These are phyloP conservation scores for Leptonema lineaticorne DNA, from an alignment of 1,140 invertebrate genomes.

Conservation along the genomic window DNA sequence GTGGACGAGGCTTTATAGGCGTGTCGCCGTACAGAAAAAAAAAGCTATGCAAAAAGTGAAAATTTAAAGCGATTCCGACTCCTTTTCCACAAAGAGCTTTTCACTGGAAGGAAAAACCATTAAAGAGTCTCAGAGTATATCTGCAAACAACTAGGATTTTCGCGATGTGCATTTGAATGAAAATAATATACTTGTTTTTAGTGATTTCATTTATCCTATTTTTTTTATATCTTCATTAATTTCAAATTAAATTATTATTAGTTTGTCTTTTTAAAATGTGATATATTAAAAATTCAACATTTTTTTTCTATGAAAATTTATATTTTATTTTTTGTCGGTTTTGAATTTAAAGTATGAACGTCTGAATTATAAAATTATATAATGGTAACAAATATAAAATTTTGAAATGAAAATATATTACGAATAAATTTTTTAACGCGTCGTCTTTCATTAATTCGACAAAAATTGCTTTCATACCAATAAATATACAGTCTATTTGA, in stretches of 20 bases:
- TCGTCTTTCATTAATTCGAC: not conserved
- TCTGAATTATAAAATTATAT: too few relatives aligned
- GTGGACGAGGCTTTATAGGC: not conserved
- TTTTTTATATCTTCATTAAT: too few relatives aligned
- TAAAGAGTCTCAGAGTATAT: not conserved
- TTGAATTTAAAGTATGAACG: too few relatives aligned
- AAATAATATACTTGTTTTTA: too few relatives aligned
- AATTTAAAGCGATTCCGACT: not conserved
- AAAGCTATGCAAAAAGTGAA: not conserved
- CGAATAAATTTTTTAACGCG: not conserved
- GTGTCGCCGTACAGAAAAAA: not conserved
- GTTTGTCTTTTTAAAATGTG: too few relatives aligned
- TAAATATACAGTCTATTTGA: not conserved
- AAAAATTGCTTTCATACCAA: not conserved
- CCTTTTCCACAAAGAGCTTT: not conserved
- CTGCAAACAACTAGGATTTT: not conserved
- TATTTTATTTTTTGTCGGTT: too few relatives aligned
- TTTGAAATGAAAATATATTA: not conserved
- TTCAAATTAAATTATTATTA: too few relatives aligned
- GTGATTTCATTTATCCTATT: too few relatives aligned
- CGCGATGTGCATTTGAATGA: not conserved
- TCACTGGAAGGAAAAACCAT: not conserved
- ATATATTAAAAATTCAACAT: too few relatives aligned
- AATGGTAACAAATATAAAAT: too few relatives aligned
- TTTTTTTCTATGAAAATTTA: too few relatives aligned